Base-by-base conservation (phyloP, 2,113 vertebrate genomes). In the Delphinapterus leucas region DNA sequence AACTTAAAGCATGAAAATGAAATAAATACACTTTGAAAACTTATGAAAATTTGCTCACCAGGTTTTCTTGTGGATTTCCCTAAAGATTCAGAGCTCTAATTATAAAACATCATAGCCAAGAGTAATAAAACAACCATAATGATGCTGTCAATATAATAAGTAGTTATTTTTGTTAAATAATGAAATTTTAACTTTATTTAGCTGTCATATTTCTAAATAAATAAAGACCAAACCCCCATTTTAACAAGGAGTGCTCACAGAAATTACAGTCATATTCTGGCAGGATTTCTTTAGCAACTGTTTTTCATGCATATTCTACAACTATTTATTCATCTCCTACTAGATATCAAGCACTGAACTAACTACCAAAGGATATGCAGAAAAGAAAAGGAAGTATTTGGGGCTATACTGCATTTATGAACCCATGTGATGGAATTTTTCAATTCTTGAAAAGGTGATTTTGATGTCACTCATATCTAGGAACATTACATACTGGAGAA, bases 61-160 rank as follows among this genome's bases (percentile, higher is more conserved):
- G 55, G 70, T 25, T 73, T 92, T 73, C 60, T 28, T 73, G 28
- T 92, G 60, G 7, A 26, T 90, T 97, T 68, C 53, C 65, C 25
- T 88, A 97, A 91, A 60, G 92, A 36, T 28, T 13, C 41, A 77
- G n/a, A 82, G 5, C 5, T 25, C 9, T 81, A 96, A 97, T 86
- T 92, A 71, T 60, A 97, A 97, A 88, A 5, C 36, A 76, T 86
- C 58, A 81, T 95, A 63, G 26, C 3, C 4, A 65, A 13, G 47
- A 80, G 18, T 89, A 90, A 84, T 53, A 95, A 81, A 28, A 33
- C 33, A 65, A 4, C 5, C 26, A 33, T 23, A 36, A 10, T 41
- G n/a, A 41, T 53, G 41, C 21, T 47, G 7, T 77, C 58, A 82
- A 31, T 10, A 68, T 28, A 38, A 20, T 36, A 17, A 61, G 49